Base-by-base conservation (phyloP, 2,113 vertebrate species). In the Stercorarius parasiticus region DNA sequence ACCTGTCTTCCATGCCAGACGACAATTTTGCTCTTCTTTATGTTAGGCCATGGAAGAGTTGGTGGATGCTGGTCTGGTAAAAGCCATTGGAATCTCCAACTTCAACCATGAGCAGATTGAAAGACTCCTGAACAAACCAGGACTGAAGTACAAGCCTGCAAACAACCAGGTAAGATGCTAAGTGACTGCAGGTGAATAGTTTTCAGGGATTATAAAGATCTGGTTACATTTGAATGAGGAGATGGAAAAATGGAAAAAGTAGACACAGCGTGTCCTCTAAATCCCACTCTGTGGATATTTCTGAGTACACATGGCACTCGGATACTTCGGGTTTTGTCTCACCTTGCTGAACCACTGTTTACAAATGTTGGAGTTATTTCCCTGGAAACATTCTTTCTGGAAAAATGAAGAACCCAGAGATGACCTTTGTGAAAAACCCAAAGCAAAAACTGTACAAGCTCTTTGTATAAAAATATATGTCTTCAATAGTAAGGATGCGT, bases 41-140 rank as follows among this genome's bases (percentile, higher is more conserved):
- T 67, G 8, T n/a, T 88, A 99, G 99, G 99, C 83, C 26, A 99
- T 99, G 99, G 99, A 99, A 50, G 98, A 98, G 61, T 98, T 99
- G 78, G 97, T 99, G 58, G 99, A 99, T 30, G 98, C 98, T n/a
- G 98, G 99, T 30, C 87, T 99, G 94, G 99, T 98, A 61, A 99
- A 98, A 95, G 97, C 99, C 25, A 98, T 99, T 11, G 99, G 99
- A 1, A n/a, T 99, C 80, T 99, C 99, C 87, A 99, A 99, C 98
- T 99, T 99, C 90, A 99, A 99, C 97, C 98, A 97, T 49, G 96
- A 98, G 9, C 99, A 99, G 95, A 97, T 97, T 13, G 99, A 99
- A 96, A 96, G 96, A 76, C 66, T 99, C 69, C 97, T 99, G 78
- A 99, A 98, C 92, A 99, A 99, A 87, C 99, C 98, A 13, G 98